These are phyloP conservation scores for Tenthredo amoena DNA, from an alignment of 2,888 invertebrate genomes.

Conservation along the genomic window DNA sequence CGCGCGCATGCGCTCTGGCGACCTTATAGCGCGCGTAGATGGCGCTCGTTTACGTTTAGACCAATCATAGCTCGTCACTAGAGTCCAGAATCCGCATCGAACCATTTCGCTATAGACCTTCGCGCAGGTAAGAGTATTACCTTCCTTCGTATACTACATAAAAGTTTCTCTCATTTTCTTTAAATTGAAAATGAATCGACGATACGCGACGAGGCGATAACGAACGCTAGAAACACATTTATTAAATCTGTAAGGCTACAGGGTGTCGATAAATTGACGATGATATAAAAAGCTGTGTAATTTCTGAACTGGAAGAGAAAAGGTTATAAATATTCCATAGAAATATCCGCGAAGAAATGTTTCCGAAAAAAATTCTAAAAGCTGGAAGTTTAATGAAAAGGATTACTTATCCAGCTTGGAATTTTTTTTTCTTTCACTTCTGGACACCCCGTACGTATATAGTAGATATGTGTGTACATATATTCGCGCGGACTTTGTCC, in stretches of 20 bases:
- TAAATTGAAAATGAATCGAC: background rate
- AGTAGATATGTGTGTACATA: background rate
- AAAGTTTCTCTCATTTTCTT: background rate
- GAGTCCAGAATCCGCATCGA: background rate
- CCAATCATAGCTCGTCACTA: background rate
- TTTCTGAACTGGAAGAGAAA: no score
- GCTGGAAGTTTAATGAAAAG: background rate
- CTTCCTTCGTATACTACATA: background rate
- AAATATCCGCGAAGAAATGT: background rate
- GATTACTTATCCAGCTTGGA: background rate
- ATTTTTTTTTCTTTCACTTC: background rate
- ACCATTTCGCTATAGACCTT: background rate
- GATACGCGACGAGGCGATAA: background rate
- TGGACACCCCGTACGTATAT: background rate
- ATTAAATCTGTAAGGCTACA: background rate
- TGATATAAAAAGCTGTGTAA: background rate
- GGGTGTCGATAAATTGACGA: background rate
- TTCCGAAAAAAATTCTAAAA: background rate
- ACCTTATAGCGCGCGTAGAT: background rate
- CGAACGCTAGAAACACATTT: background rate
- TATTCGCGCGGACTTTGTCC: conserved; percentile 27
- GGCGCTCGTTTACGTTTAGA: background rate
- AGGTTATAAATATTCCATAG: background rate
- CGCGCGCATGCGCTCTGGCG: background rate
- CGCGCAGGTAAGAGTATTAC: no score